Evolutionary conservation across 2,888 invertebrate genomes (phyloP).

Genomic region (Stenchaetothrips biformis): DNA sequence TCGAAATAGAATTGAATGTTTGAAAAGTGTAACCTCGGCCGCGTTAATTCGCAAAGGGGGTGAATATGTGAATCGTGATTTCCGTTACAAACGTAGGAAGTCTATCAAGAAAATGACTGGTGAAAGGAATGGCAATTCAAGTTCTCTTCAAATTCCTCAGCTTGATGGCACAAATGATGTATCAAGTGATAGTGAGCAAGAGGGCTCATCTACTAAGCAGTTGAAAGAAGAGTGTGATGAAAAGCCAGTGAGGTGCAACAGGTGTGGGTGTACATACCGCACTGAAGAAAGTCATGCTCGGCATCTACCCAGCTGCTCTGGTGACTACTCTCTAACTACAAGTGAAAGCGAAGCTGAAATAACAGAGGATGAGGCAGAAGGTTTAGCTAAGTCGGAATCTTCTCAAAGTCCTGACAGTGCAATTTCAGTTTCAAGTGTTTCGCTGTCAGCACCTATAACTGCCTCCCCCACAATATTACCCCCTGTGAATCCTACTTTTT

Average conservation of each 20-base stretch:
- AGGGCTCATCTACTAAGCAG: conserved; percentile 49
- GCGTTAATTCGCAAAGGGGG: background rate
- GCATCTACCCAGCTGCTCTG: conserved; percentile 63
- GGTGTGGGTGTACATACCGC: conserved; percentile 81
- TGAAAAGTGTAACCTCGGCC: background rate
- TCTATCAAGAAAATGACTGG: background rate
- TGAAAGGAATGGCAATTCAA: background rate
- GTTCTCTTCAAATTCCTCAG: conserved; percentile 54
- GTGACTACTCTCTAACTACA: conserved; percentile 64
- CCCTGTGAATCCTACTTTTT: too few relatives aligned
- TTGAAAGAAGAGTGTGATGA: conserved; percentile 52
- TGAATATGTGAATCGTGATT: too few relatives aligned
- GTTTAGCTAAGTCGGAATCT: conserved; percentile 1
- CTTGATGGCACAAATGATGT: conserved; percentile 66
- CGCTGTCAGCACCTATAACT: background rate
- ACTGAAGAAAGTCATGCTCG: conserved; percentile 76
- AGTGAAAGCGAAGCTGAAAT: conserved; percentile 69
- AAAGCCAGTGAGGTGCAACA: conserved; percentile 76
- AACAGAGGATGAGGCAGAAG: conserved; percentile 27
- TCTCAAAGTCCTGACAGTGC: conserved; percentile 3
- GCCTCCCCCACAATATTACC: too few relatives aligned
- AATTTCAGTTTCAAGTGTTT: background rate
- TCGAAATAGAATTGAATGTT: background rate
- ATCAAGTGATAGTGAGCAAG: conserved; percentile 43
- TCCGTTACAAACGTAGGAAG: background rate